These are phyloP conservation scores for Oryzias celebensis DNA, from an alignment of 2,113 vertebrate genomes.

Conservation along the genomic window DNA sequence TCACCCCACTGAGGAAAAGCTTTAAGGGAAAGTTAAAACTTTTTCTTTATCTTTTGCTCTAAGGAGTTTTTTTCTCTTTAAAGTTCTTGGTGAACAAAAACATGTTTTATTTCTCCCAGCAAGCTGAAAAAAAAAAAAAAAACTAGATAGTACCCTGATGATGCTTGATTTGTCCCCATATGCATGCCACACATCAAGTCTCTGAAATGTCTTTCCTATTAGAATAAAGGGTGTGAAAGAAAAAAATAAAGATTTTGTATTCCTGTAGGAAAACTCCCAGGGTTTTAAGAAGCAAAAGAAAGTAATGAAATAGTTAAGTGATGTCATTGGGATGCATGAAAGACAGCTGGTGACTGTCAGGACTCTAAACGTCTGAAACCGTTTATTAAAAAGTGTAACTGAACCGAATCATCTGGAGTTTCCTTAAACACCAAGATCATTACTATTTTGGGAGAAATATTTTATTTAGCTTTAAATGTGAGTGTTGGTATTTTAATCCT, in stretches of 20 bases:
- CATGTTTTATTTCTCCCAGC: not conserved
- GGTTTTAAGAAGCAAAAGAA: conserved; percentile 71
- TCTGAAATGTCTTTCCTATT: conserved; percentile 50
- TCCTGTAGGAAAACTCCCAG: conserved; percentile 64
- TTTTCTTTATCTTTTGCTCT: conserved; percentile 32
- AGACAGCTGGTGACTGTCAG: conserved; percentile 68
- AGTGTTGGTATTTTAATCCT: too few species aligned
- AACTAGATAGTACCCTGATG: conserved; percentile 7
- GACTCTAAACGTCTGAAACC: conserved; percentile 39
- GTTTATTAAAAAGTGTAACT: too few species aligned
- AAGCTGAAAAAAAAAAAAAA: conserved; percentile 3
- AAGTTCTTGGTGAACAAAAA: not conserved
- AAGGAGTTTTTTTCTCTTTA: too few species aligned
- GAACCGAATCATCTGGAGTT: too few species aligned
- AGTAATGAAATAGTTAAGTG: conserved; percentile 76
- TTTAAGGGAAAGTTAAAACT: conserved; percentile 19
- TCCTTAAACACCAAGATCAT: too few species aligned
- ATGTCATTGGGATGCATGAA: conserved; percentile 77
- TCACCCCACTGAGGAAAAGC: conserved; percentile 24
- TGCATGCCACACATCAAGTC: conserved; percentile 30
- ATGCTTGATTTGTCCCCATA: conserved; percentile 21
- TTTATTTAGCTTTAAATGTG: too few species aligned
- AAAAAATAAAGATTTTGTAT: conserved; percentile 62
- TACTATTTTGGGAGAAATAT: too few species aligned
- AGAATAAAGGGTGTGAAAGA: conserved; percentile 50